Evolutionary conservation across 2,888 invertebrate species (phyloP).

Genomic region (Caenorhabditis doughertyi): DNA sequence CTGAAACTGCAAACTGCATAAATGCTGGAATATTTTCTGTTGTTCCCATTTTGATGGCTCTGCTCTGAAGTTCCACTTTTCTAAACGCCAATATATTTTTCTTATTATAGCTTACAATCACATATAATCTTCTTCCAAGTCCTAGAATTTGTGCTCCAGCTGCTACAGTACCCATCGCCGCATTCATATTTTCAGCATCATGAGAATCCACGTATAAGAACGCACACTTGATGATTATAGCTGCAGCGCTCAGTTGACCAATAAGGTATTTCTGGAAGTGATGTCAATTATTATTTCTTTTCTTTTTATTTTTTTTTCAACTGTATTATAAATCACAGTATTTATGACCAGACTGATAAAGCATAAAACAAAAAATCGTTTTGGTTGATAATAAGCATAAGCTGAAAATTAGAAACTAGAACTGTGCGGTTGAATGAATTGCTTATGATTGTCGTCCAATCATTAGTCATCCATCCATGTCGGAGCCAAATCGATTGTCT

Average conservation of each 20-base stretch:
- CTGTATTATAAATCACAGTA: neutral
- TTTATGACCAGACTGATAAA: slow-evolving; percentile 17
- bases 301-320: neutral
- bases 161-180: slow-evolving; percentile 79
- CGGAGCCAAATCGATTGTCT: slow-evolving; percentile 80
- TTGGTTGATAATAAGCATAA: slow-evolving; percentile 81
- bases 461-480: slow-evolving; percentile 79
- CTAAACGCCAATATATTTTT: too few relatives aligned
- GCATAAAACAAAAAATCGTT: slow-evolving; percentile 52
- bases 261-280: slow-evolving; percentile 76
- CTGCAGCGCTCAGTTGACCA: slow-evolving; percentile 72
- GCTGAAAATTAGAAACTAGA: slow-evolving; percentile 75
- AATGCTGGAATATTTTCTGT: slow-evolving; percentile 81
- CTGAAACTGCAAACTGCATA: slow-evolving; percentile 79
- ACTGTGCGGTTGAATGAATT: slow-evolving; percentile 76
- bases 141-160: slow-evolving; percentile 80
- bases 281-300: slow-evolving; percentile 34
- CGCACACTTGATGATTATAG: slow-evolving; percentile 67
- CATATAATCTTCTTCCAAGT: slow-evolving; percentile 77
- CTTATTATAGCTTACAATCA: slow-evolving; percentile 68
- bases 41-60: slow-evolving; percentile 74
- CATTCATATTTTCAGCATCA: slow-evolving; percentile 40
- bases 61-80: slow-evolving; percentile 66
- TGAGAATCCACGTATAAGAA: slow-evolving; percentile 75
- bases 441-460: slow-evolving; percentile 75